Evolutionary conservation across 1,140 invertebrate species (phyloP).

Genomic region (Pseudomyrmex dendroicus): DNA sequence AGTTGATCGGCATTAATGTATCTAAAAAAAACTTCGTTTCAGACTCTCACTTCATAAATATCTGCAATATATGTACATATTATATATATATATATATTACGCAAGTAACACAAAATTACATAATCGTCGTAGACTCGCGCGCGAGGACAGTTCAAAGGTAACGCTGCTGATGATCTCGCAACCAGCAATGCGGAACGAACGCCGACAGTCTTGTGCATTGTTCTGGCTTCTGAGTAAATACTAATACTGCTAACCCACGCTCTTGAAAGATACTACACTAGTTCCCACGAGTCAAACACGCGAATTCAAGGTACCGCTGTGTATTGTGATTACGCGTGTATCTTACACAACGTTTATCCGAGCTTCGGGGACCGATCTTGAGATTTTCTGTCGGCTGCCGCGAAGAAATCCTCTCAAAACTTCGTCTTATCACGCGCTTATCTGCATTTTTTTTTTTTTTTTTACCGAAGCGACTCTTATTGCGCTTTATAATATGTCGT

Average conservation of each 20-base stretch:
- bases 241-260: conserved; percentile 79
- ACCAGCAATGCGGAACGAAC: conserved; percentile 78
- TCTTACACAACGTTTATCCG: conserved; percentile 68
- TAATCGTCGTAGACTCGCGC: conserved; percentile 30
- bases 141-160: conserved; percentile 37
- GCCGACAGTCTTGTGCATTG: conserved; percentile 79
- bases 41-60: neutral
- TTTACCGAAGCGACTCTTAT: too few species aligned
- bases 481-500: too few species aligned
- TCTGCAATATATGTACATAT: neutral
- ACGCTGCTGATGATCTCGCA: conserved; percentile 78
- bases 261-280: conserved; percentile 81
- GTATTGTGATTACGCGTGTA: conserved; percentile 60
- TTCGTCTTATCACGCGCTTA: too few species aligned
- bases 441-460: too few species aligned
- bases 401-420: conserved; percentile 34
- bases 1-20: neutral
- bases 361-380: conserved; percentile 56
- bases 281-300: conserved; percentile 81
- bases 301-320: conserved; percentile 79
- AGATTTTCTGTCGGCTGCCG: neutral
- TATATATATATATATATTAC: too few species aligned
- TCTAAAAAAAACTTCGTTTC: neutral
- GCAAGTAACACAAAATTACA: neutral
- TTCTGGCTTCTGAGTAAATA: conserved; percentile 79